Evolutionary conservation across 2,797 vertebrate species (phyloP), one percentile per base, ranked within the genome.

Genomic region (Ciconia nigra): DNA sequence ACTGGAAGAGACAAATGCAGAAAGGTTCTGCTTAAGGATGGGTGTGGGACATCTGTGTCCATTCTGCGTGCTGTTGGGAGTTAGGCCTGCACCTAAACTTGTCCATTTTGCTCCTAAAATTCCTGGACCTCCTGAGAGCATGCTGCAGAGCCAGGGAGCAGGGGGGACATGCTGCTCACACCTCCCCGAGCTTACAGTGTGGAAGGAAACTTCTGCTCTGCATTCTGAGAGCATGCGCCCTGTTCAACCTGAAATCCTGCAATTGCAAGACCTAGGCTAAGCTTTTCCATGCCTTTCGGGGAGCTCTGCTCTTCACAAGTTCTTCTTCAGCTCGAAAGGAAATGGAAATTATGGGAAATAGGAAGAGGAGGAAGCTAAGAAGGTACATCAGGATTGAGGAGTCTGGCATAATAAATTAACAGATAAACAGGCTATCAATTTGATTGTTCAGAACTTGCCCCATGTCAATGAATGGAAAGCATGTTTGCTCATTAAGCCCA

Each of bases 201-300:
- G 15, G 10, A 2, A 26, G 49, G 25, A 31, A n/a, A 49, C 26
- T 0, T 7, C 47, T 31, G 16, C 37, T 42, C 13, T 2, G 15
- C 10, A 5, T 49, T 54, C 61, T 21, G 51, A 31, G n/a, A 10
- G 15, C 28, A 3, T 0, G 2, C 5, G 0, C 66, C 39, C 15
- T 9, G 8, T 15, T 52, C n/a, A 21, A 6, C 57, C 74, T 37
- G 9, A 21, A 31, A 26, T 25, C 44, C 28, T 20, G 16, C 31
- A 5, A 3, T 2, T 14, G 47, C 31, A 9, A 26, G 44, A 21
- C 31, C 37, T 51, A 9, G 55, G n/a, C 52, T 22, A 49, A 13
- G 46, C 11, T 80, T 9, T 29, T 42, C 52, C 2, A 0, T 54
- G n/a, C 57, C n/a, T 29, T 42, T 29, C 2, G 4, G 25, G 33